Percentiles rank a stretch among this genome's conserved stretches.
Conservation (phyloP, 2,888 invertebrate genomes). For the Sepioteuthis lessoniana region DNA sequence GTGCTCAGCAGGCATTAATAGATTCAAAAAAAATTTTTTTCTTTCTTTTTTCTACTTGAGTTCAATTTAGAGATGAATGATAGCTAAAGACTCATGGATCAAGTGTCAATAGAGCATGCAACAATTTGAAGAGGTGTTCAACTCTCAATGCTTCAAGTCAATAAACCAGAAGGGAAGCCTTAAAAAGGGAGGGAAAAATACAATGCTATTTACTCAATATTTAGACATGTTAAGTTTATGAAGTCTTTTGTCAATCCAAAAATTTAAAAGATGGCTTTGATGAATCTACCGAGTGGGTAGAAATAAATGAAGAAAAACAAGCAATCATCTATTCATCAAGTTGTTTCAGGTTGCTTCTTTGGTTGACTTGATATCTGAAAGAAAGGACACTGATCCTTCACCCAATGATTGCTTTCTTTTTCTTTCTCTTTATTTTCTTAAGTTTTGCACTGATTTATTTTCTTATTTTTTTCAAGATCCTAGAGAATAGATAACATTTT, state of each 20-base stretch:
- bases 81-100: not conserved
- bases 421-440: not conserved
- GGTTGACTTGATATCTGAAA: not conserved
- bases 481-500: not conserved
- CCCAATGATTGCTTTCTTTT: not conserved
- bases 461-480: not conserved
- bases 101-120: slow-evolving; percentile 33
- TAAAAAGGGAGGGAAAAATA: not conserved
- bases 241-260: not conserved
- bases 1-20: not conserved
- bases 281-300: not conserved
- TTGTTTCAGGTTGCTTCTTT: not conserved
- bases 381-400: not conserved
- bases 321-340: not conserved
- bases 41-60: not conserved
- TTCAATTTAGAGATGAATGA: slow-evolving; percentile 13
- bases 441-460: not conserved
- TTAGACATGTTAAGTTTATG: not conserved
- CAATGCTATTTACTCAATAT: slow-evolving; percentile 4
- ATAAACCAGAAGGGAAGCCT: not conserved
- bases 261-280: not conserved
- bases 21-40: not conserved
- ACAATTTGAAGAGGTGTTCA: not conserved
- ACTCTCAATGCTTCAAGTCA: not conserved
- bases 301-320: slow-evolving; percentile 5